Base-by-base conservation (phyloP, 2,797 vertebrate genomes). In the Sebastolobus alascanus region DNA sequence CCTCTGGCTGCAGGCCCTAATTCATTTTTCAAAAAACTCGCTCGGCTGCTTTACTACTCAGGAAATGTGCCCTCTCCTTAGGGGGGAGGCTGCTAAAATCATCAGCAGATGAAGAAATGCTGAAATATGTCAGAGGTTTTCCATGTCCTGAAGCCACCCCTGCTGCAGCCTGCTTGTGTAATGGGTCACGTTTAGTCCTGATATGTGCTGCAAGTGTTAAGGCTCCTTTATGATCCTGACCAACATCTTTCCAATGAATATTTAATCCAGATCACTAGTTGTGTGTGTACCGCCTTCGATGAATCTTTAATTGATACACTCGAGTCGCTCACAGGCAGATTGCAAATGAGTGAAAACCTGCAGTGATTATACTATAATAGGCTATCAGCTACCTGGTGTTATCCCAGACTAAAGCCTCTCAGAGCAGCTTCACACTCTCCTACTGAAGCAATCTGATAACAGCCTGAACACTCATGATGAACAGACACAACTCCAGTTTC, bases 221-320 rank as follows among this genome's bases (percentile, higher is more conserved):
- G 43, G 79, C 84, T 89, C 83, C 87, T 80, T 6, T 67, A 86
- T 73, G 89, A 89, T 87, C 87, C 89, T 58, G 71, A 87, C 82
- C 89, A 82, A 83, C 88, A 88, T 92, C 91, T 85, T 89, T 67
- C 27, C 74, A 11, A 90, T 93, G 79, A 92, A 93, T 93, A 91
- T 93, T 95, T 93, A 84, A 94, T 93, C 85, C 85, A 33, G 83
- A 89, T 87, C 75, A 50, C 80, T 77, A 8, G 66, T 83, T 80
- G 89, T 87, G 85, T 93, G 89, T 88, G 87, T 80, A 46, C 73
- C 59, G 78, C 80, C 76, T 90, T 83, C 75, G 71, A 78, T 93
- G 82, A 85, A 90, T 92, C 81, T 90, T 93, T 93, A 92, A 93
- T 93, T 93, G 85, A 89, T 85, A 86, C 82, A 87, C 88, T 78